A percentile compares a stretch with the other conserved stretches of the same genome.
phyloP scores from a whole-genome alignment of 1,140 invertebrate species.

The Drosophila cardini region DNA sequence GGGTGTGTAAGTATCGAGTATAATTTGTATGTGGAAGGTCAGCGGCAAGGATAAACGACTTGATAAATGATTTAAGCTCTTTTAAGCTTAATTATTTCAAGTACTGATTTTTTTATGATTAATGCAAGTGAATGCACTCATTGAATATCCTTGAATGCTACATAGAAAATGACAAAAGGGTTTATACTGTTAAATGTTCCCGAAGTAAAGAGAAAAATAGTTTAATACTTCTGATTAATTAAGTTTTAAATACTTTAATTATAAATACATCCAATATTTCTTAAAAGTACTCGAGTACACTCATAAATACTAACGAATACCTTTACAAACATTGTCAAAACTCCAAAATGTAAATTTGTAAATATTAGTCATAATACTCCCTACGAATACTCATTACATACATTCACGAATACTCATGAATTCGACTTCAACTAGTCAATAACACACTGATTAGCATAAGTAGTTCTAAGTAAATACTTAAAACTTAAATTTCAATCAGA shows the following conservation, averaged over 20 bases:
- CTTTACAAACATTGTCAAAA: not conserved
- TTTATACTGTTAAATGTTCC: no score
- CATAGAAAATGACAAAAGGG: not conserved
- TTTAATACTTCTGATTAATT: no score
- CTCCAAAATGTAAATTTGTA: not conserved
- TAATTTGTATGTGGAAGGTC: slow-evolving; percentile 8
- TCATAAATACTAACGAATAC: not conserved
- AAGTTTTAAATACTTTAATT: no score
- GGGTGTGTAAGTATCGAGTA: not conserved
- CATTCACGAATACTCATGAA: not conserved
- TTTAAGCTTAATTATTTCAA: slow-evolving; percentile 9
- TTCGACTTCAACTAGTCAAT: not conserved
- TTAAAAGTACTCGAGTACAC: not conserved
- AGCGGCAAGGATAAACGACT: slow-evolving; percentile 29
- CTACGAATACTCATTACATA: not conserved
- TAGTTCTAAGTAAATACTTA: no score
- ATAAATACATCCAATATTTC: no score
- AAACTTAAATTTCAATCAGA: no score
- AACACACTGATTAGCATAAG: not conserved
- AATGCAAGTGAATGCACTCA: slow-evolving; percentile 15
- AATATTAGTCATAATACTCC: not conserved
- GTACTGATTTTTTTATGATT: slow-evolving; percentile 11
- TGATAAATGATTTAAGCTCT: slow-evolving; percentile 33
- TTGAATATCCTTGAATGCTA: not conserved
- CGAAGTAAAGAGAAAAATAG: no score